These are phyloP conservation scores for Acanthornis magna DNA, from an alignment of 2,797 vertebrate genomes.

Conservation along the genomic window DNA sequence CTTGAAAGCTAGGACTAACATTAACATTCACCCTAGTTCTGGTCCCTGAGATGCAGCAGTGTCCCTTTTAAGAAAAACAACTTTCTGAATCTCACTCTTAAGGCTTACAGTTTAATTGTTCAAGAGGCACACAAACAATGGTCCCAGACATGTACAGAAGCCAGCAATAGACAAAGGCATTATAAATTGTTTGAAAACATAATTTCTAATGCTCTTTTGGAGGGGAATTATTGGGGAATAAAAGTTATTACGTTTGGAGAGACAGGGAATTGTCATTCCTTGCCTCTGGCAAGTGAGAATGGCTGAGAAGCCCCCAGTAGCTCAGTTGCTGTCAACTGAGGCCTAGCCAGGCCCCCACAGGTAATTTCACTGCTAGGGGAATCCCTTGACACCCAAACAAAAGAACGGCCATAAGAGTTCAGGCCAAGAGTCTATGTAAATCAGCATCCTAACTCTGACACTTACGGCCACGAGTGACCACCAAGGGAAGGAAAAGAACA, in stretches of 20 bases:
- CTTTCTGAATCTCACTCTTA: background rate
- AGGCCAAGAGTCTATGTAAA: background rate
- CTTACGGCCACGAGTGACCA: fast-evolving
- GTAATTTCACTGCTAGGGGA: background rate
- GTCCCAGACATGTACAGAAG: background rate
- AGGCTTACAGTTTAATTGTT: background rate
- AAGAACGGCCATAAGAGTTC: background rate
- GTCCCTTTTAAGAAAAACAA: background rate
- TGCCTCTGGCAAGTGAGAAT: background rate
- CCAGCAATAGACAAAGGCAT: background rate
- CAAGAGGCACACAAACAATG: fast-evolving
- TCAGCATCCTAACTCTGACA: background rate
- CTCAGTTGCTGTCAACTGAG: background rate
- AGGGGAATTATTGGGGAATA: background rate
- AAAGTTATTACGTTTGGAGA: background rate
- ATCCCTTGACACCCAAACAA: background rate
- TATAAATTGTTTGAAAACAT: background rate
- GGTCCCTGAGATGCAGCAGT: background rate
- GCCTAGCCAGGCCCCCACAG: background rate
- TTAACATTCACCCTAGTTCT: background rate
- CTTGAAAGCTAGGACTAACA: background rate
- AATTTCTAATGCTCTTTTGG: background rate
- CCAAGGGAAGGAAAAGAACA: background rate
- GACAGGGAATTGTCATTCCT: background rate
- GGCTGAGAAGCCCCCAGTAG: background rate